Evolutionary conservation across 2,113 vertebrate genomes (phyloP), one percentile per base, ranked within the genome.

Genomic region (Aix galericulata): DNA sequence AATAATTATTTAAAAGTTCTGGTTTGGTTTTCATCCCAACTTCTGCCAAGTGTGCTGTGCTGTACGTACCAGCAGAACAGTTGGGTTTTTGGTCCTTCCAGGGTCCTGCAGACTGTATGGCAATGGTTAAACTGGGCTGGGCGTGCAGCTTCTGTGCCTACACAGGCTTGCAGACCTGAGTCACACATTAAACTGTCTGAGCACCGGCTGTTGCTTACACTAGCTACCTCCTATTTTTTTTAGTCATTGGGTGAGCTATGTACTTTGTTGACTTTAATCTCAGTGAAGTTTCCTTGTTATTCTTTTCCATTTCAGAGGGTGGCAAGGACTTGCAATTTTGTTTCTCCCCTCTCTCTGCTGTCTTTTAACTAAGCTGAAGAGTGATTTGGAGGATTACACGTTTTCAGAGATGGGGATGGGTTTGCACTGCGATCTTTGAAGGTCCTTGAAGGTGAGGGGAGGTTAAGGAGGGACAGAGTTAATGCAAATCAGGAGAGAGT

Each of bases 401-500:
- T 4, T 73, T 88, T 76, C 36, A 78, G 71, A 0, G 0, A 9
- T 38, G 56, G 25, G 44, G 18, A 8, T 76, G 67, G 59, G 32
- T 75, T 88, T 32, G 86, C 0, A 0, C 55, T 17, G 66, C 26
- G 20, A 29, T 40, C 89, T 64, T 81, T 74, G 66, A 84, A 89
- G 92, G 90, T 92, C 89, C 69, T 81, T 74, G 66, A 84, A 89
- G 92, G 90, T 92, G 92, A 96, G 86, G 18, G 22, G 66, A 90
- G 63, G 91, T 86, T 74, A 67, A 95, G 83, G 92, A 94, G 86
- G 63, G 86, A 79, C 83, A 72, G 90, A 96, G 92, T 95, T 96
- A 95, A 94, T 94, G 91, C 91, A 93, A 89, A 92, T 89, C 83
- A 66, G 83, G 95, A 95, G 93, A 95, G 91, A 95, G 95, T 89